These are phyloP conservation scores for Dione vanillae DNA, from an alignment of 2,888 invertebrate species.

Conservation along the genomic window DNA sequence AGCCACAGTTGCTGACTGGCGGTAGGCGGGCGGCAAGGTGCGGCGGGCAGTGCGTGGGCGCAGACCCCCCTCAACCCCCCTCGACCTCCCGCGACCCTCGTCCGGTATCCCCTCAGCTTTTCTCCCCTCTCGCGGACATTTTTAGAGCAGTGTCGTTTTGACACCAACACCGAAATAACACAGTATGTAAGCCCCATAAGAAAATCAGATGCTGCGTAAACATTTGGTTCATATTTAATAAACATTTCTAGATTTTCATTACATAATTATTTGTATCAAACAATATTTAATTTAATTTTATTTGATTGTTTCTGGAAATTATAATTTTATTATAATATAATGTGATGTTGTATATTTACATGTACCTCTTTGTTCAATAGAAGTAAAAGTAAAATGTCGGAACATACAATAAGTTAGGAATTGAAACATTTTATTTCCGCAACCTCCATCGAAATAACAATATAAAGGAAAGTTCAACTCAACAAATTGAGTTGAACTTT, in stretches of 20 bases:
- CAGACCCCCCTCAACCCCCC: constrained; percentile 52
- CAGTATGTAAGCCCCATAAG: constrained; percentile 69
- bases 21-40: constrained; percentile 80
- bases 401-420: constrained; percentile 49
- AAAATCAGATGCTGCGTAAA: constrained; percentile 65
- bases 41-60: constrained; percentile 78
- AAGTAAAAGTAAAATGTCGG: neutral
- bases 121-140: constrained; percentile 69
- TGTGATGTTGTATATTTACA: no score
- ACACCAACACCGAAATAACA: constrained; percentile 83
- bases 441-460: constrained; percentile 23
- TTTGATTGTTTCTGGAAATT: no score
- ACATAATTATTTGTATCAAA: no score
- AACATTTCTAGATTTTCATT: neutral
- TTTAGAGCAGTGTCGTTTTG: constrained; percentile 83
- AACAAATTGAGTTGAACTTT: constrained; percentile 21
- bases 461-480: constrained; percentile 22
- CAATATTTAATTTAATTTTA: no score
- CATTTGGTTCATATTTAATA: constrained; percentile 46
- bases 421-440: constrained; percentile 23
- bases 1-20: constrained; percentile 83
- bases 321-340: no score
- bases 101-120: constrained; percentile 51
- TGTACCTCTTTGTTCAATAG: neutral
- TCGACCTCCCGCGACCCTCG: constrained; percentile 50